A percentile compares a stretch with the other conserved stretches of the same genome.
Evolutionary conservation across 2,797 vertebrate genomes (phyloP).

Genomic region (Chiloscyllium punctatum): DNA sequence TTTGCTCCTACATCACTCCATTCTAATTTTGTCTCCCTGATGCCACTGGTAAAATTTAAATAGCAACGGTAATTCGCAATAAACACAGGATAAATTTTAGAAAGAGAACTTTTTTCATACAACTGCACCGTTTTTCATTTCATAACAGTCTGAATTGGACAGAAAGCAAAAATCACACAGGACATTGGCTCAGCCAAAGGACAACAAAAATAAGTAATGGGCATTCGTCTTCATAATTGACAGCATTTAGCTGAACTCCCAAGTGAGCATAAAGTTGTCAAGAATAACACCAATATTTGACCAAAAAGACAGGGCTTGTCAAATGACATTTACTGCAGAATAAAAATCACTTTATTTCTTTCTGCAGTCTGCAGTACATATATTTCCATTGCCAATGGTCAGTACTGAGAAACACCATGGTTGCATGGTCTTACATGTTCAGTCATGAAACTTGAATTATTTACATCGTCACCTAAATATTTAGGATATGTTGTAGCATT

Average conservation of each 20-base stretch:
- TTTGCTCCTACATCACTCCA: background rate
- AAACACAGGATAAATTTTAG: background rate
- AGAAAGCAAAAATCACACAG: background rate
- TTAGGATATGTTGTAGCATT: background rate
- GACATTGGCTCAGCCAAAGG: background rate
- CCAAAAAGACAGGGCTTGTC: background rate
- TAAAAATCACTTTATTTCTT: background rate
- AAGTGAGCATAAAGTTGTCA: background rate
- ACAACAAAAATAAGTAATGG: background rate
- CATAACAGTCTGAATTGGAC: background rate
- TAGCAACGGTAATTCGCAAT: background rate
- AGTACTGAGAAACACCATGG: background rate
- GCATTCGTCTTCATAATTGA: background rate
- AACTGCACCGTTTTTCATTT: background rate
- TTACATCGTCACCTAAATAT: background rate
- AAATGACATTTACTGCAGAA: background rate
- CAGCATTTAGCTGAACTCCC: background rate
- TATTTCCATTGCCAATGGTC: background rate
- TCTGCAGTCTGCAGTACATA: background rate
- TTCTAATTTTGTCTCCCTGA: background rate
- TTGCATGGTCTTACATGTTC: background rate
- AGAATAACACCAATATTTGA: background rate
- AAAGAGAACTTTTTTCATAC: background rate
- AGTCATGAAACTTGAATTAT: background rate
- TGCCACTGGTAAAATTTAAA: background rate